Conservation (phyloP, 2,113 vertebrate genomes). For the Sprattus sprattus region DNA sequence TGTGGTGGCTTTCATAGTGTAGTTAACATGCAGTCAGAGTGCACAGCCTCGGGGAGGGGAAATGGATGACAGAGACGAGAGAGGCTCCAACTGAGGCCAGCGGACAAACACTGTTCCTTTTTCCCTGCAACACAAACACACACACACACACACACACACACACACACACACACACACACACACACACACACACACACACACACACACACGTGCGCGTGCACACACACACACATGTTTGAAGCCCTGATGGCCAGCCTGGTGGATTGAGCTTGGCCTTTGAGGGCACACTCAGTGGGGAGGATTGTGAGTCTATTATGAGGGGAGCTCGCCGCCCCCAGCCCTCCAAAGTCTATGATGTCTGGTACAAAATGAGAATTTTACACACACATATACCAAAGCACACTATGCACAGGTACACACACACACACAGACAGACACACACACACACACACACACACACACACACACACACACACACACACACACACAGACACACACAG, state of each 20-base stretch:
- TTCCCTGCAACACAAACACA: not conserved
- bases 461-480: not conserved
- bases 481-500: not conserved
- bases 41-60: not conserved
- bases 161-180: too few relatives aligned
- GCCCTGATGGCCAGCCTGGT: not conserved
- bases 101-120: not conserved
- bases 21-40: not conserved
- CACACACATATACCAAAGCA: not conserved
- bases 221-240: not conserved
- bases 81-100: not conserved
- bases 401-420: not conserved
- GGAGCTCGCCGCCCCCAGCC: not conserved
- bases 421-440: not conserved
- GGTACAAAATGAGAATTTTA: constrained; percentile 26
- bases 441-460: not conserved
- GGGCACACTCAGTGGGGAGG: not conserved
- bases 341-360: not conserved
- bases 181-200: too few relatives aligned
- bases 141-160: too few relatives aligned
- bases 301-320: constrained; percentile 17
- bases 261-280: constrained; percentile 22
- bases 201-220: too few relatives aligned
- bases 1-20: not conserved
- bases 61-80: not conserved